phyloP scores from a whole-genome alignment of 2,888 invertebrate species.

The Polymixis flavicincta region DNA sequence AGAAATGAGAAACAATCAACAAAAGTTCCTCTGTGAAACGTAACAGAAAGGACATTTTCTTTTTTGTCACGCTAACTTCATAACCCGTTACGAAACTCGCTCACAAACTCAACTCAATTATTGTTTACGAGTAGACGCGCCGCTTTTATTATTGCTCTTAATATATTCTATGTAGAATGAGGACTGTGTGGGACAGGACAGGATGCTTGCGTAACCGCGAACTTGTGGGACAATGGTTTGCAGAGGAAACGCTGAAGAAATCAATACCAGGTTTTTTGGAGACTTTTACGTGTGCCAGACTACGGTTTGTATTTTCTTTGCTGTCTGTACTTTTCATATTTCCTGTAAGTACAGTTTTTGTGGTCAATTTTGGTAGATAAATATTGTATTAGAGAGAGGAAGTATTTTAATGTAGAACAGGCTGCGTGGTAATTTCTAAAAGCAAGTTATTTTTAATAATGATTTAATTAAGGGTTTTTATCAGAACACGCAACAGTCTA shows the following conservation, averaged over 20 bases:
- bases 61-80: constrained; percentile 41
- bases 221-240: constrained; percentile 63
- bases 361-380: neutral
- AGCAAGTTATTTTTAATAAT: neutral
- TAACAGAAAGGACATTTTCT: constrained; percentile 24
- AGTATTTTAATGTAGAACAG: neutral
- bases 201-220: constrained; percentile 67
- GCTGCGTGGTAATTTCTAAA: neutral
- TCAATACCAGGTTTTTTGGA: constrained; percentile 57
- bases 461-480: neutral
- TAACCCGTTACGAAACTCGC: constrained; percentile 50
- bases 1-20: neutral
- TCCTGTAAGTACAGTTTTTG: neutral
- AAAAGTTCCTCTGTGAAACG: neutral
- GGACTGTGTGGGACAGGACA: constrained; percentile 41
- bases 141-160: constrained; percentile 69
- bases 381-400: neutral
- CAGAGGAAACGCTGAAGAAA: constrained; percentile 60
- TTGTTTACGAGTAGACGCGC: constrained; percentile 66
- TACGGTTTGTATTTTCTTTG: neutral
- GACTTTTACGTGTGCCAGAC: constrained; percentile 16
- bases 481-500: neutral
- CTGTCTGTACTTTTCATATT: neutral
- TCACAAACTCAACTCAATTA: constrained; percentile 63
- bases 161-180: constrained; percentile 66